A percentile compares a stretch with the other conserved stretches of the same genome.
Evolutionary conservation across 2,797 vertebrate genomes (phyloP).

Genomic region (Coracias cyanogaster): DNA sequence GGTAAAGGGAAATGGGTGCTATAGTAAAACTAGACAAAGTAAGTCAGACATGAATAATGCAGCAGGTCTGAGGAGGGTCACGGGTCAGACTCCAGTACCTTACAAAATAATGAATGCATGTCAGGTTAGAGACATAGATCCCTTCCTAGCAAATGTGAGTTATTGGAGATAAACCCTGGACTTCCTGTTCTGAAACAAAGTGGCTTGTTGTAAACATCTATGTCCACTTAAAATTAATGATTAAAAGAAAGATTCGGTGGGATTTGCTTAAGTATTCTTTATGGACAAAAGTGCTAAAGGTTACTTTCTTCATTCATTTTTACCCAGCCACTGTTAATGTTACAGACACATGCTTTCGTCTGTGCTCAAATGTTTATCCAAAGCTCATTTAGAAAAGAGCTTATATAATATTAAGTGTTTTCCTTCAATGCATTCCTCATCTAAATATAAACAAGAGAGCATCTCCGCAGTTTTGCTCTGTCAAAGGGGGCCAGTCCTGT

Average conservation of each 20-base stretch:
- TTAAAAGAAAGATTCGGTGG: slow-evolving; percentile 64
- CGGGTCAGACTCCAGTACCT: slow-evolving; percentile 75
- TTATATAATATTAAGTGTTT: slow-evolving; percentile 73
- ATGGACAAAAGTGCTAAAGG: slow-evolving; percentile 57
- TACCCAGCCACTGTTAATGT: slow-evolving; percentile 73
- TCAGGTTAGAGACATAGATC: slow-evolving; percentile 71
- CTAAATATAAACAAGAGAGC: slow-evolving; percentile 60
- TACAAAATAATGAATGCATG: slow-evolving; percentile 82
- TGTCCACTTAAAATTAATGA: slow-evolving; percentile 68
- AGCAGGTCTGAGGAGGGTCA: slow-evolving; percentile 78
- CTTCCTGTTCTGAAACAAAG: slow-evolving; percentile 74
- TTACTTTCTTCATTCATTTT: slow-evolving; percentile 74
- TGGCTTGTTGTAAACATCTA: slow-evolving; percentile 78
- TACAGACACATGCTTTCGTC: slow-evolving; percentile 70
- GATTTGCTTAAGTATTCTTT: slow-evolving; percentile 74
- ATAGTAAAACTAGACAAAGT: slow-evolving; percentile 79
- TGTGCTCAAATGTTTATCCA: slow-evolving; percentile 74
- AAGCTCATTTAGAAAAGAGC: slow-evolving; percentile 78
- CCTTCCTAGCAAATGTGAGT: slow-evolving; percentile 74
- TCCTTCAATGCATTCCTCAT: slow-evolving; percentile 51
- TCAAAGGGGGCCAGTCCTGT: slow-evolving; percentile 63
- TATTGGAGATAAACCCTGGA: slow-evolving; percentile 81
- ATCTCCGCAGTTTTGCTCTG: neutral
- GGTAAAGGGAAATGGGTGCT: slow-evolving; percentile 75
- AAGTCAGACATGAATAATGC: slow-evolving; percentile 84